These are phyloP conservation scores for Drosophila dunni DNA, from an alignment of 1,140 invertebrate species.

Conservation along the genomic window DNA sequence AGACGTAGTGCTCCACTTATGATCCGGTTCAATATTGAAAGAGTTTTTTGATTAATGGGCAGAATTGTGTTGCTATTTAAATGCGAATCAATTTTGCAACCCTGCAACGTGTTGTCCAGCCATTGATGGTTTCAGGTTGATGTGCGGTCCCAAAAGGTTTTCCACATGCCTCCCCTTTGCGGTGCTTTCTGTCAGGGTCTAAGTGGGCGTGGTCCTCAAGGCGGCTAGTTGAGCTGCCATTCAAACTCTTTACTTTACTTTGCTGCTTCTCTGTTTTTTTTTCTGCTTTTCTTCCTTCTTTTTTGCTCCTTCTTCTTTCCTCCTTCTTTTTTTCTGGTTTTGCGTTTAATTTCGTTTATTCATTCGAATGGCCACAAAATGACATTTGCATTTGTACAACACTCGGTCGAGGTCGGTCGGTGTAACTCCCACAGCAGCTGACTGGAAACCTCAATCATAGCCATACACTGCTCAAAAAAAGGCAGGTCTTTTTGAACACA, in stretches of 20 bases:
- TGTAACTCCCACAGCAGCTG: neutral
- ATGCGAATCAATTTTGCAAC: constrained; percentile 39
- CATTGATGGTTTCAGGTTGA: constrained; percentile 36
- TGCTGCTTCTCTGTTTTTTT: constrained; percentile 12
- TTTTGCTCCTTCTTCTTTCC: constrained; percentile 15
- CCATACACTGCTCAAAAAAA: neutral
- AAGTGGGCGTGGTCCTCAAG: neutral
- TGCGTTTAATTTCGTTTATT: constrained; percentile 84
- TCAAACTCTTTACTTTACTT: constrained; percentile 43
- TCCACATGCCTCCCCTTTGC: neutral
- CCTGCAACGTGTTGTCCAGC: constrained; percentile 4
- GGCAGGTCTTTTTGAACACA: too few species aligned
- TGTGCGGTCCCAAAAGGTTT: constrained; percentile 48
- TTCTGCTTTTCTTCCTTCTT: constrained; percentile 6
- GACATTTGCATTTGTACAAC: constrained; percentile 77
- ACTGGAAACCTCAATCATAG: neutral
- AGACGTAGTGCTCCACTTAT: neutral
- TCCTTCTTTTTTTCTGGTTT: constrained; percentile 38
- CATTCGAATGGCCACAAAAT: constrained; percentile 83
- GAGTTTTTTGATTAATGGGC: constrained; percentile 36
- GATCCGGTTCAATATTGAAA: neutral
- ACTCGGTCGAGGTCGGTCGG: neutral
- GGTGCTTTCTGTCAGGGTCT: neutral
- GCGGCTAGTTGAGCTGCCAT: constrained; percentile 40
- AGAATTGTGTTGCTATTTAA: constrained; percentile 7